Evolutionary conservation across 2,888 invertebrate genomes (phyloP).

Genomic region (Shargacucullia verbasci): DNA sequence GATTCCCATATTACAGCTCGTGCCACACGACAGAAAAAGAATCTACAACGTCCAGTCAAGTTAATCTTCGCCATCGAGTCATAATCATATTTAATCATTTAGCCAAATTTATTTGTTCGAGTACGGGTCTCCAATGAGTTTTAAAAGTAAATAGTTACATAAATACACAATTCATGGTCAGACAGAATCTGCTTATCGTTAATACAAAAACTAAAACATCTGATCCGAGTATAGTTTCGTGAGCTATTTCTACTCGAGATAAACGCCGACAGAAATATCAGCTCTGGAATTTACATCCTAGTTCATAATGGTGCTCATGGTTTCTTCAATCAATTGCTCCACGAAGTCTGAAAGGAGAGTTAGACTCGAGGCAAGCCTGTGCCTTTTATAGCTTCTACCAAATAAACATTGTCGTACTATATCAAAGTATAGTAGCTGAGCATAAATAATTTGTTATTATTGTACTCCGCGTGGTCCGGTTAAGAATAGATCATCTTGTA

Average conservation of each 20-base stretch:
- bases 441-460: slow-evolving; percentile 43
- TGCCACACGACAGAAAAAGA: too few species aligned
- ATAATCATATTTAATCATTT: too few species aligned
- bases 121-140: too few species aligned
- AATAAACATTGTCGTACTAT: slow-evolving; percentile 20
- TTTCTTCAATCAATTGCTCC: slow-evolving; percentile 29
- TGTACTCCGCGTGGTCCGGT: slow-evolving; percentile 19
- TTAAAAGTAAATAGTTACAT: too few species aligned
- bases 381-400: slow-evolving; percentile 26
- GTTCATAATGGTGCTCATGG: slow-evolving; percentile 25
- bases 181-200: too few species aligned
- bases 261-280: slow-evolving; percentile 37
- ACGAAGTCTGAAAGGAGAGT: slow-evolving; percentile 30
- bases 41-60: too few species aligned
- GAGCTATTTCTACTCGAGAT: slow-evolving; percentile 40
- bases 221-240: slow-evolving; percentile 29
- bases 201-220: slow-evolving; percentile 23
- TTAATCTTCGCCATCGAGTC: too few species aligned
- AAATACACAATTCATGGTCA: too few species aligned
- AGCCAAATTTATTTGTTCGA: too few species aligned
- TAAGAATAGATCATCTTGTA: too few species aligned
- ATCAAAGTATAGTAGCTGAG: slow-evolving; percentile 4
- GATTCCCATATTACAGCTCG: too few species aligned
- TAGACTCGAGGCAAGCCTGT: slow-evolving; percentile 32
- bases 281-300: slow-evolving; percentile 39